Conservation (phyloP, 1,140 invertebrate species). For the Triops longicaudatus region DNA sequence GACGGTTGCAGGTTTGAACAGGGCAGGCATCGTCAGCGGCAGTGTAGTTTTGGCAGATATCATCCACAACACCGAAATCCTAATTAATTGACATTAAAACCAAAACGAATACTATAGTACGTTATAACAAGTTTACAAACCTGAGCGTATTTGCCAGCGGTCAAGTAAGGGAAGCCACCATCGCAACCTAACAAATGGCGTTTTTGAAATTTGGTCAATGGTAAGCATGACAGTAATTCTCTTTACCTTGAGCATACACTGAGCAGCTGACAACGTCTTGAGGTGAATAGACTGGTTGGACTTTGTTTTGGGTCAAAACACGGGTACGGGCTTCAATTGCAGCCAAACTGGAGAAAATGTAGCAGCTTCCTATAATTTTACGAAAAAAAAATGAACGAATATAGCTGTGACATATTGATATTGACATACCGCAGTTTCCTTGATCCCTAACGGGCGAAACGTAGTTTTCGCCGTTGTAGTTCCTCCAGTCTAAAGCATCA, state of each 20-base stretch:
- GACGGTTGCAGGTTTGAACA: constrained; percentile 37
- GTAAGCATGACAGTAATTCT: too few species aligned
- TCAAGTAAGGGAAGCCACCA: constrained; percentile 48
- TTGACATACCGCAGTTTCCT: constrained; percentile 40
- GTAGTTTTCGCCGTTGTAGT: constrained; percentile 44
- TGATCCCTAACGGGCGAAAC: constrained; percentile 44
- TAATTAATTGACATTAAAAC: constrained; percentile 30
- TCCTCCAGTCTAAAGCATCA: constrained; percentile 46
- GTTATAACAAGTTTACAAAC: too few species aligned
- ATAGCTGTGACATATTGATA: not conserved
- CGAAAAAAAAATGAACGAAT: not conserved
- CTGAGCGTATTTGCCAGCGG: constrained; percentile 42
- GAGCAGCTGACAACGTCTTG: constrained; percentile 49
- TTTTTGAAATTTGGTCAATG: too few species aligned
- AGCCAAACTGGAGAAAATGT: constrained; percentile 45
- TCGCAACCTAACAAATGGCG: constrained; percentile 37
- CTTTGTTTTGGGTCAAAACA: constrained; percentile 43
- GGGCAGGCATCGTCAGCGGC: constrained; percentile 37
- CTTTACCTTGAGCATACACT: constrained; percentile 40
- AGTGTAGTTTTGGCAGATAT: constrained; percentile 44
- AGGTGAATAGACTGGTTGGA: constrained; percentile 40
- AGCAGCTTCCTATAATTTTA: constrained; percentile 41
- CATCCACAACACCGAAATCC: constrained; percentile 45
- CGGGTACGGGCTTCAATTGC: constrained; percentile 43
- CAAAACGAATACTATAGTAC: too few species aligned